A percentile compares a stretch with the other conserved stretches of the same genome.
These are phyloP conservation scores for Anguilla pacifica DNA, from an alignment of 2,797 vertebrate genomes.

Conservation along the genomic window DNA sequence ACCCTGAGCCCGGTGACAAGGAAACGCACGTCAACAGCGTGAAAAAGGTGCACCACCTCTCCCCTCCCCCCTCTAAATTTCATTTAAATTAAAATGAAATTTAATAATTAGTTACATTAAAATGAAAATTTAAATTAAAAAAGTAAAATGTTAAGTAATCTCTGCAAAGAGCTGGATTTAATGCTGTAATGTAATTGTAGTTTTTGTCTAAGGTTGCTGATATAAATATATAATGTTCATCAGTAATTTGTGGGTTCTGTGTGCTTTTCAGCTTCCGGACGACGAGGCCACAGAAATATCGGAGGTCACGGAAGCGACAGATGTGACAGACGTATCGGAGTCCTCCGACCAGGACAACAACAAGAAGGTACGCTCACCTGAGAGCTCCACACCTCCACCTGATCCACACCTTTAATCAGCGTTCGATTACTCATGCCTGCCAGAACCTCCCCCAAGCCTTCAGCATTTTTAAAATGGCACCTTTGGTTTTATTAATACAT, in stretches of 20 bases:
- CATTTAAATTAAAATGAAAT: too few species aligned
- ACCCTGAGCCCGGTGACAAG: slow-evolving; percentile 85
- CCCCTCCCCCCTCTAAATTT: neutral
- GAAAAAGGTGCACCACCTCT: slow-evolving; percentile 80
- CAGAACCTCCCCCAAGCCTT: neutral
- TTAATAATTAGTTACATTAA: too few species aligned
- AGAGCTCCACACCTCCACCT: neutral
- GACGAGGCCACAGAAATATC: slow-evolving; percentile 78
- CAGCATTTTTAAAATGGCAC: neutral
- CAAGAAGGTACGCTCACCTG: slow-evolving; percentile 81
- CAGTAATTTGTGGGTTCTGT: neutral
- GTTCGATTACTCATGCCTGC: neutral
- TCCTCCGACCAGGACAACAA: slow-evolving; percentile 92
- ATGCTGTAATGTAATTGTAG: too few species aligned
- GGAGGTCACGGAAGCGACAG: slow-evolving; percentile 70
- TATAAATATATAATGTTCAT: neutral
- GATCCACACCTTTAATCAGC: neutral
- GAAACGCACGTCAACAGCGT: slow-evolving; percentile 81
- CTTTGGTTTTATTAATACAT: too few species aligned
- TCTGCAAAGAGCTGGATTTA: too few species aligned
- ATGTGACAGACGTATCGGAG: slow-evolving; percentile 89
- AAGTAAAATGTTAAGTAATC: too few species aligned
- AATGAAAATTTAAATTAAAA: too few species aligned
- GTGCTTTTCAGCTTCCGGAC: slow-evolving; percentile 74
- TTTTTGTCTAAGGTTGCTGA: too few species aligned